Base-by-base conservation (phyloP, 1,140 invertebrate species). In the Carposina sasakii region DNA sequence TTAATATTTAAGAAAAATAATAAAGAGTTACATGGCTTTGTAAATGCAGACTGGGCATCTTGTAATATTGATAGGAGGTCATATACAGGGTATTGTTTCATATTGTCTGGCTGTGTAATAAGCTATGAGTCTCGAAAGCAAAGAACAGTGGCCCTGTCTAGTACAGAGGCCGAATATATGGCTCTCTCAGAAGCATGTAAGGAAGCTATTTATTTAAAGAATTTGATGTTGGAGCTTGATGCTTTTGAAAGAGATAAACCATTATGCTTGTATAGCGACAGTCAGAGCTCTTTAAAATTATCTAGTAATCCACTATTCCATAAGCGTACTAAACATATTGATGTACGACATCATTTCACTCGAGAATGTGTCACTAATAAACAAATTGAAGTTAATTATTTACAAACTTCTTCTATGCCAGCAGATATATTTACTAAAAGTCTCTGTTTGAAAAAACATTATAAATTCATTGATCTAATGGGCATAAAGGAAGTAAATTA, bases 151-250 rank as follows among this genome's bases (percentile, higher is more conserved):
- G 57, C 45, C 5, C 28, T 55, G 5, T 60, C 57, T 17, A 64
- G 54, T 6, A 47, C 54, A n/a, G 54, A 64, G 48, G 57, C 62
- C 0, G 60, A 67, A 41, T 67, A 63, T 20, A 67, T 67, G 64
- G 71, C 76, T 0, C 48, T 76, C 0, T 17, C 57, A 1, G 57
- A 75, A 17, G 57, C 44, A 10, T 31, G 57, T 0, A 73, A 66
- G 36, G 76, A 77, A 42, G 47, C 57, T 1, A 51, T 75, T 13
- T 74, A 63, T 51, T 31, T 78, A 13, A 61, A 47, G 37, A 54
- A 52, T 13, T 52, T 74, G 0, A 42, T 71, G 20, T 17, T 24
- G 13, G 58, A 69, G 52, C 40, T 63, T 5, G 31, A 54, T 10
- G 31, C 49, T 42, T 20, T 49, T 54, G 50, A 23, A 23, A 36